Evolutionary conservation across 2,888 invertebrate genomes (phyloP), one percentile per base, ranked within the genome.

Genomic region (Mycalesis mineus): DNA sequence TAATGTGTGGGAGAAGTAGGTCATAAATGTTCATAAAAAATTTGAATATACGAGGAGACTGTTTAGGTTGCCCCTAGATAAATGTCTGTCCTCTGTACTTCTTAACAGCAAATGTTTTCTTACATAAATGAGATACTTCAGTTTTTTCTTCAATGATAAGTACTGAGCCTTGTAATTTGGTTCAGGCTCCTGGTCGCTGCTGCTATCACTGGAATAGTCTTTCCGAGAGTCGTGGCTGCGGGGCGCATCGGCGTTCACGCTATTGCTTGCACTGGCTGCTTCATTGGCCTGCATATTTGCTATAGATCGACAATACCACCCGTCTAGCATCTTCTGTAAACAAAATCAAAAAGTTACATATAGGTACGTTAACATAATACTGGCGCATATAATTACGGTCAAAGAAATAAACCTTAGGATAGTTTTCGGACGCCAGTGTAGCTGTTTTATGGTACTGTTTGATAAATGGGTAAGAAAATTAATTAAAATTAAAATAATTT

Each of bases 71-170:
- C n/a, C n/a, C n/a, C n/a, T n/a, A n/a, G n/a, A n/a, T n/a, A n/a
- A n/a, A n/a, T n/a, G n/a, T n/a, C n/a, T n/a, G n/a, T n/a, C n/a
- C n/a, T n/a, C n/a, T n/a, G n/a, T n/a, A n/a, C n/a, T n/a, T n/a
- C n/a, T n/a, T n/a, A n/a, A n/a, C n/a, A n/a, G n/a, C n/a, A n/a
- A n/a, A n/a, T n/a, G n/a, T n/a, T n/a, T 2, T 70, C 95, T 93
- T 91, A 97, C 97, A 88, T 97, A 97, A 67, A 97, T 94, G 1
- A 98, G 91, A 82, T 95, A 95, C 77, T 97, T 97, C 0, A 98
- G 88, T 86, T 97, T 97, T 67, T 95, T 93, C 82, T 97, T 98
- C 53, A 97, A 86, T 68, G 94, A 93, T 70, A 94, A 92, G 76
- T 97, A 98, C 69, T 96, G 96, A 55, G 94, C 93, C 77, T 95